These are phyloP conservation scores for Pomacea canaliculata DNA, from an alignment of 2,888 invertebrate species.

Conservation along the genomic window DNA sequence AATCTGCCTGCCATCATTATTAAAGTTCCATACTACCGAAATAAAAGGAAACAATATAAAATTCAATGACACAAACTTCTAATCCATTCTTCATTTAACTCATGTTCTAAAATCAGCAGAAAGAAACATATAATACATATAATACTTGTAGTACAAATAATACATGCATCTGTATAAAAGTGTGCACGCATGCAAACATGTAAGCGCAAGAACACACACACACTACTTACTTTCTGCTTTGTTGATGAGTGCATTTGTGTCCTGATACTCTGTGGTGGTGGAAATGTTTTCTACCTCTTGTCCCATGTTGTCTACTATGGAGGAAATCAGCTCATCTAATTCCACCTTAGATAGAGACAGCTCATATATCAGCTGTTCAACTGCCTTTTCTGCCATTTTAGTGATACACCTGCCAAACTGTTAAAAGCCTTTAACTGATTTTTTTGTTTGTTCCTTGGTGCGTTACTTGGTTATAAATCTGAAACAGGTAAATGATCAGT, in stretches of 20 bases:
- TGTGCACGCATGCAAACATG: no score
- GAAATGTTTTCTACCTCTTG: not conserved
- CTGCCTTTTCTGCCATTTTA: conserved; percentile 17
- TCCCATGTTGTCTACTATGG: conserved; percentile 40
- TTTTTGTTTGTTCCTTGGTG: no score
- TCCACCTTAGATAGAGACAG: conserved; percentile 32
- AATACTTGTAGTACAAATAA: no score
- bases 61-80: no score
- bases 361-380: conserved; percentile 12
- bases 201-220: no score
- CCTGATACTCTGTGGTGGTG: not conserved
- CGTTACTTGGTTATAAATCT: no score
- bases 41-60: not conserved
- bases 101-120: no score
- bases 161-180: no score
- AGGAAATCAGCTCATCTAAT: conserved; percentile 44
- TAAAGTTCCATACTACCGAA: not conserved
- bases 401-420: not conserved
- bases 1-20: not conserved
- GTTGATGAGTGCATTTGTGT: not conserved
- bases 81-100: no score
- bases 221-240: conserved; percentile 18
- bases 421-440: no score
- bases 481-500: no score
- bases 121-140: no score